These are phyloP conservation scores for Epizoanthus rinbou DNA, from an alignment of 92 coral and sea anemone genomes.

Conservation along the genomic window DNA sequence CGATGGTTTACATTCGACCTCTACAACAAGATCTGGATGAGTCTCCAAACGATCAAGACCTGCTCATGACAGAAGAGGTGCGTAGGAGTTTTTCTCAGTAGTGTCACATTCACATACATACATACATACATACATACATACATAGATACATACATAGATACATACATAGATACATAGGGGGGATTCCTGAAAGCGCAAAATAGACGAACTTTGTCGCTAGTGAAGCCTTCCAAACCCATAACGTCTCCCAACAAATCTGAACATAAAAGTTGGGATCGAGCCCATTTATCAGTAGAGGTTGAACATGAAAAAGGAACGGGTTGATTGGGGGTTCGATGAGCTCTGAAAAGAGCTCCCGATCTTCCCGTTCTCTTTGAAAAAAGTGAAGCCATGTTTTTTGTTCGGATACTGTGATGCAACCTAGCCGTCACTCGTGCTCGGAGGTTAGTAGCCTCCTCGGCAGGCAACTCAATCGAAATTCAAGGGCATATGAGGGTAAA, in stretches of 20 bases:
- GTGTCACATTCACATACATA: no score
- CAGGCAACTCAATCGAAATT: no score
- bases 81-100: background rate
- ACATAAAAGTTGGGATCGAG: background rate
- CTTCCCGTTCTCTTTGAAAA: background rate
- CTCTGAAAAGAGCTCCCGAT: background rate
- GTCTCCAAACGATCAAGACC: background rate
- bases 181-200: no score
- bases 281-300: background rate
- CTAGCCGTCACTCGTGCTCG: no score
- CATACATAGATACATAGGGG: no score
- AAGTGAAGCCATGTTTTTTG: no score
- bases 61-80: constrained; percentile 1
- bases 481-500: no score
- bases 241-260: background rate
- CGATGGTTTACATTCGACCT: background rate
- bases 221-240: background rate
- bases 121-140: no score
- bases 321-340: constrained; percentile 3
- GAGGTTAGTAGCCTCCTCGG: no score
- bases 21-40: background rate
- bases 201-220: background rate
- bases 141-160: no score
- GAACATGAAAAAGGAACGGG: constrained; percentile 1
- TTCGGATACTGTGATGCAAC: no score